Base-by-base conservation (phyloP, 2,888 invertebrate species). In the Gasteruption jaculator region DNA sequence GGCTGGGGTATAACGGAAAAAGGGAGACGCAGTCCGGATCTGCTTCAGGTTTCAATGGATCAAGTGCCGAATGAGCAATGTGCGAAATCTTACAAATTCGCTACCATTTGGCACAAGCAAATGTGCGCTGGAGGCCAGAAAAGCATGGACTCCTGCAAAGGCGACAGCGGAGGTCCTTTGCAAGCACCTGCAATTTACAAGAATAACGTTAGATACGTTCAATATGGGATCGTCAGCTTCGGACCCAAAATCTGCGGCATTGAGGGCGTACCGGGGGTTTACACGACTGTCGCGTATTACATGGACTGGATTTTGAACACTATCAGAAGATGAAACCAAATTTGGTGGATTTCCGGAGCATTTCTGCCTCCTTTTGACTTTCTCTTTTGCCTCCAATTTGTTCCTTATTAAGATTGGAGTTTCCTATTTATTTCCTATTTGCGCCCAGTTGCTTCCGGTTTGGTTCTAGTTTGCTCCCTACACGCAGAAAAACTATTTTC, bases 131-230 rank as follows among this genome's bases (percentile, higher is more conserved):
- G 61, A 5, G 62, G 62, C 2, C 10, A 21, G 2, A 18, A 31
- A 4, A 44, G 39, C 1, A 29, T 38, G 27, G 60, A 58, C 22
- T 57, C 63, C 5, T 61, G 63, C 38, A 41, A 41, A 6, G 63
- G 63, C 6, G 63, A 64, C 41, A 63, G 61, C 24, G 63, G 64
- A 0, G 60, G 63, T 2, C 61, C 61, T 3, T 33, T 63, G 3
- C 61, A 63, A 46, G 41, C 52, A 5, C 38, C 49, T 14, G 46
- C 36, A 2, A 19, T 39, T 15, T 43, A 51, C 4, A 18, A 46
- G 1, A 52, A 50, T 5, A 14, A 36, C 6, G 38, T 43, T 1
- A 41, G 51, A 30, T 43, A 39, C 12, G 44, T 59, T 2, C 49
- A 57, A 5, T 45, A 53, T 12, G 63, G 62, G 8, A 44, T 63